Percentiles rank a stretch among this genome's conserved stretches.
phyloP scores from a whole-genome alignment of 2,797 vertebrate species.

The Scomberomorus guttatus region DNA sequence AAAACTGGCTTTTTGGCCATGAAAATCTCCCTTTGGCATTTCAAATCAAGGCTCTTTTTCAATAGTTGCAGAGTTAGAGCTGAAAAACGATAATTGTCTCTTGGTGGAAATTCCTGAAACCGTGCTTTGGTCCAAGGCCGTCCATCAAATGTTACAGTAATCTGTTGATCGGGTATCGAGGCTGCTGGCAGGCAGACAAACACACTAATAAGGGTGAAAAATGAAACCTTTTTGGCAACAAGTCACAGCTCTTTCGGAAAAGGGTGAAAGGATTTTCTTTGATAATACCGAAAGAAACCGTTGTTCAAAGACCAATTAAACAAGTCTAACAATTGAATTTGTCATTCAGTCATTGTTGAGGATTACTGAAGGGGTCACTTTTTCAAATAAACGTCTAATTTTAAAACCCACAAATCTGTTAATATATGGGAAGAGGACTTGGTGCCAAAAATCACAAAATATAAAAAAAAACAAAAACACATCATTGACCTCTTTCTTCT shows the following conservation, averaged over 20 bases:
- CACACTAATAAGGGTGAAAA: conserved; percentile 16
- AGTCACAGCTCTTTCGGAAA: not conserved
- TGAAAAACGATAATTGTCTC: not conserved
- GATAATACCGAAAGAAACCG: too few species aligned
- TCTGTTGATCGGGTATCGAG: conserved; percentile 6
- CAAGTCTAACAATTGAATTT: not conserved
- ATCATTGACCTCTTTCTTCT: too few species aligned
- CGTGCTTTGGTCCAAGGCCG: not conserved
- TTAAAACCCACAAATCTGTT: too few species aligned
- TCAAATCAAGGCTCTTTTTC: not conserved
- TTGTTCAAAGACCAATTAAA: not conserved
- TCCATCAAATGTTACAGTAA: not conserved
- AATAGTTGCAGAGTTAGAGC: not conserved
- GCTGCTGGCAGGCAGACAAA: conserved; percentile 3
- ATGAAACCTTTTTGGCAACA: conserved; percentile 14
- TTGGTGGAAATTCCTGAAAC: conserved; percentile 1
- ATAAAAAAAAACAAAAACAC: too few species aligned
- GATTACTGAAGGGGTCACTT: too few species aligned
- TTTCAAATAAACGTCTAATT: too few species aligned
- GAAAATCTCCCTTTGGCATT: not conserved
- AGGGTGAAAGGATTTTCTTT: not conserved
- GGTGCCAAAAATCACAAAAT: too few species aligned
- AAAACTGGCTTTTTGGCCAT: not conserved
- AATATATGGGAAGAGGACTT: too few species aligned
- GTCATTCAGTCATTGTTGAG: not conserved